Evolutionary conservation across 2,888 invertebrate species (phyloP).

Genomic region (Lypha dubia): DNA sequence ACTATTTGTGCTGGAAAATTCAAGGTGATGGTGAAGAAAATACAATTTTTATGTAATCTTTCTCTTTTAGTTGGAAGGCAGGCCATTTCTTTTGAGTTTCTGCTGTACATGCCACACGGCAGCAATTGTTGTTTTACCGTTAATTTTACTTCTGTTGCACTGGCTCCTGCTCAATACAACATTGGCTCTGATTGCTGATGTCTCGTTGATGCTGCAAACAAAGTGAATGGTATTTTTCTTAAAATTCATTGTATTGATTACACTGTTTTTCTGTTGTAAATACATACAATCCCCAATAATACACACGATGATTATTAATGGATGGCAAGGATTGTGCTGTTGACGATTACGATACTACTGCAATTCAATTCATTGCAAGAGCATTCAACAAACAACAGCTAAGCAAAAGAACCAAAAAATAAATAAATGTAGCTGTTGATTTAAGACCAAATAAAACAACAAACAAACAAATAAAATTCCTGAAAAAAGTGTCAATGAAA

Average conservation of each 20-base stretch:
- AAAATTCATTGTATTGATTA: conserved; percentile 63
- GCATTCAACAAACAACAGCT: conserved; percentile 48
- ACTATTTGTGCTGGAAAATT: not conserved
- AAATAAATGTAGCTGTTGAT: conserved; percentile 38
- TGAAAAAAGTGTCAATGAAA: conserved; percentile 71
- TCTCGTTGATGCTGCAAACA: conserved; percentile 9
- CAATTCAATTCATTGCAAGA: conserved; percentile 39
- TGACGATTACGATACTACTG: conserved; percentile 20
- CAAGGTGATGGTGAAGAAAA: not conserved
- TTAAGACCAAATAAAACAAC: not conserved
- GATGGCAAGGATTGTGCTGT: conserved; percentile 19
- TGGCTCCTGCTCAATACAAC: conserved; percentile 44
- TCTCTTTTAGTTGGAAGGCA: not conserved
- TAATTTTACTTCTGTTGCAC: conserved; percentile 15
- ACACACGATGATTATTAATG: conserved; percentile 33
- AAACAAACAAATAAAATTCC: conserved; percentile 24
- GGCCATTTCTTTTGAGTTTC: not conserved
- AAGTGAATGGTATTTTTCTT: conserved; percentile 34
- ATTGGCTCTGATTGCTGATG: conserved; percentile 8
- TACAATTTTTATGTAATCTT: not conserved
- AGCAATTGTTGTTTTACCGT: not conserved
- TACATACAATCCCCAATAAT: conserved; percentile 36
- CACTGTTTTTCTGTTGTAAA: conserved; percentile 56
- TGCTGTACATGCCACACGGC: not conserved
- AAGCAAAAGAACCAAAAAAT: conserved; percentile 9